A percentile compares a stretch with the other conserved stretches of the same genome.
phyloP scores from a whole-genome alignment of 2,113 vertebrate genomes.

The Sinosuthora webbiana region DNA sequence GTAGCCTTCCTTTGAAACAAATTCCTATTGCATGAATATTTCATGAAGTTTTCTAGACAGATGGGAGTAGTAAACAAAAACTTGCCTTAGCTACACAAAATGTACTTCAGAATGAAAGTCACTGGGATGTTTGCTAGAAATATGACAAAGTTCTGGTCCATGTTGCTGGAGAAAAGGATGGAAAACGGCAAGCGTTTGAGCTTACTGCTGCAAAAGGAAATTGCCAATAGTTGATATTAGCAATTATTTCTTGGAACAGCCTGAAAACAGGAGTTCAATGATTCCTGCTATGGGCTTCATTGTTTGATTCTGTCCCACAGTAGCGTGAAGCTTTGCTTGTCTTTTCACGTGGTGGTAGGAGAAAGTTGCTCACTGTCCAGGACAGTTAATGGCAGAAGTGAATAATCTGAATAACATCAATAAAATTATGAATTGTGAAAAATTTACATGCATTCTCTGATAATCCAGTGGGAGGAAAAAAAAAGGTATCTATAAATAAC shows the following conservation, averaged over 20 bases:
- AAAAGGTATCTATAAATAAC: neutral
- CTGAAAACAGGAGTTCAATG: neutral
- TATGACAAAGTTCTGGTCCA: neutral
- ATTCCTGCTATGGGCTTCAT: neutral
- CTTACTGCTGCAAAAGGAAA: neutral
- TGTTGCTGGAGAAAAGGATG: neutral
- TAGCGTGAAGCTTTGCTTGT: neutral
- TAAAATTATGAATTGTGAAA: neutral
- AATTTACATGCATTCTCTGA: neutral
- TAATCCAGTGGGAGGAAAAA: accelerated
- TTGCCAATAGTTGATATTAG: neutral
- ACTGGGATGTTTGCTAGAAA: neutral
- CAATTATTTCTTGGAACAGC: neutral
- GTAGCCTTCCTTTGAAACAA: neutral
- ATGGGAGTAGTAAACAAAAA: constrained; percentile 3
- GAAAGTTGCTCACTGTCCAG: neutral
- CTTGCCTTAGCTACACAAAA: neutral
- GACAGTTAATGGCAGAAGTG: neutral
- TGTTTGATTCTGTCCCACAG: neutral
- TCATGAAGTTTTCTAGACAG: neutral
- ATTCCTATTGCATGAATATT: neutral
- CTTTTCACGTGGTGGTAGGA: neutral
- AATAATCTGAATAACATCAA: neutral
- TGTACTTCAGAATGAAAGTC: neutral
- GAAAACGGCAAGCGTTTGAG: neutral